Evolutionary conservation across 2,113 vertebrate species (phyloP).

Genomic region (Xenopus laevis): DNA sequence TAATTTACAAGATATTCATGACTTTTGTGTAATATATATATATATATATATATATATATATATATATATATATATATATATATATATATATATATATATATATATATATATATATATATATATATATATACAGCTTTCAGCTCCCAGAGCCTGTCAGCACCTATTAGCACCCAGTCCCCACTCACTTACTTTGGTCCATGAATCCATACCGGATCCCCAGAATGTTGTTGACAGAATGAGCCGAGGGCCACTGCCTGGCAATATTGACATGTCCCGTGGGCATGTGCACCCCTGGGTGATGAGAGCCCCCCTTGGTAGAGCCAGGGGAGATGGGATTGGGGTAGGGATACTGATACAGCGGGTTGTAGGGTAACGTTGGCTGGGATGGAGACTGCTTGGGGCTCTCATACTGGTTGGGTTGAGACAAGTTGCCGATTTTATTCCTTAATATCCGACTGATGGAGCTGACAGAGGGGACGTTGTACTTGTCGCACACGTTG

Average conservation of each 20-base stretch:
- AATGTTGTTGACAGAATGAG: conserved; percentile 96
- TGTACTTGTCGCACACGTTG: conserved; percentile 96
- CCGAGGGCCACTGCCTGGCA: conserved; percentile 89
- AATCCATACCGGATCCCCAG: conserved; percentile 89
- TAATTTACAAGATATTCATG: no score
- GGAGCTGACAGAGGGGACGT: conserved; percentile 97
- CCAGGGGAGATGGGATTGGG: conserved; percentile 79
- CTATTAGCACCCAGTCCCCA: no score
- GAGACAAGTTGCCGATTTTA: conserved; percentile 90
- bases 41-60: no score
- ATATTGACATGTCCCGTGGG: conserved; percentile 78
- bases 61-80: no score
- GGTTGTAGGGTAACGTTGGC: conserved; percentile 85
- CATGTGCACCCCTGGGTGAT: conserved; percentile 71
- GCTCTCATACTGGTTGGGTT: conserved; percentile 78
- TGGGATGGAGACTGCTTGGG: conserved; percentile 78
- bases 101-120: no score
- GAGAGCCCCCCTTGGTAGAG: conserved; percentile 74
- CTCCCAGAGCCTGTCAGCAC: no score
- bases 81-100: no score
- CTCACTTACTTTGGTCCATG: conserved; percentile 77
- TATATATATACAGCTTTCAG: no score
- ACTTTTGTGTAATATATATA: no score
- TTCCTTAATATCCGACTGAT: conserved; percentile 96
- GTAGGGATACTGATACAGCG: conserved; percentile 90